Base-by-base conservation (phyloP, 2,797 vertebrate species). In the Antennarius maculatus region DNA sequence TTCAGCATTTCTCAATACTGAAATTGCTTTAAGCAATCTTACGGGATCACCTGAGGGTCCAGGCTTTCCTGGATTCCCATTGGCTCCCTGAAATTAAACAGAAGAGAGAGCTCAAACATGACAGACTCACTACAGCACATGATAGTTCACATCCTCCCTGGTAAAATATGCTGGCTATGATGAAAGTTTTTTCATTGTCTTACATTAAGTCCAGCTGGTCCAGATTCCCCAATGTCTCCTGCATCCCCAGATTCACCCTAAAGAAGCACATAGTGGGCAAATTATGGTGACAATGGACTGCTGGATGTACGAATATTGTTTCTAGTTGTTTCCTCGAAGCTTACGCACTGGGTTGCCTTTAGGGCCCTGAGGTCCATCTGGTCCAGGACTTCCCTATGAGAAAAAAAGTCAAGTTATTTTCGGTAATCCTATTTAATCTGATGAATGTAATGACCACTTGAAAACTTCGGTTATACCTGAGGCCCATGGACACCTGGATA, bases 21-120 rank as follows among this genome's bases (percentile, higher is more conserved):
- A 69, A 89, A 87, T 76, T 86, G 81, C 80, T 83, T 89, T 81
- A 89, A 86, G 79, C 88, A 91, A 90, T 93, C 93, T 95, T 95
- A 95, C 94, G 69, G 92, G 93, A 91, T 95, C 94, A 94, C 94
- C 93, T 93, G 90, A 92, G 77, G 92, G 85, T 86, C 94, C 94
- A 83, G 77, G 71, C 51, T 86, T 87, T 84, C 93, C 94, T 77
- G 73, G 72, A 82, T 88, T 88, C 58, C 94, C 94, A 88, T 34
- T 82, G 66, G 79, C 69, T 71, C 92, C 93, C 94, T 94, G 61
- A 58, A 88, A 75, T 53, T 7, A 66, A 2, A 66, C 13, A 48
- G 17, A 64, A 52, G 14, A 23, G 0, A 9, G 57, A 15, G 8
- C 41, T 77, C 11, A 13, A 52, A 48, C 17, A 62, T 11, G 13